Evolutionary conservation across 2,888 invertebrate species (phyloP), one percentile per base, ranked within the genome.

Genomic region (Stictocephala bisonia): DNA sequence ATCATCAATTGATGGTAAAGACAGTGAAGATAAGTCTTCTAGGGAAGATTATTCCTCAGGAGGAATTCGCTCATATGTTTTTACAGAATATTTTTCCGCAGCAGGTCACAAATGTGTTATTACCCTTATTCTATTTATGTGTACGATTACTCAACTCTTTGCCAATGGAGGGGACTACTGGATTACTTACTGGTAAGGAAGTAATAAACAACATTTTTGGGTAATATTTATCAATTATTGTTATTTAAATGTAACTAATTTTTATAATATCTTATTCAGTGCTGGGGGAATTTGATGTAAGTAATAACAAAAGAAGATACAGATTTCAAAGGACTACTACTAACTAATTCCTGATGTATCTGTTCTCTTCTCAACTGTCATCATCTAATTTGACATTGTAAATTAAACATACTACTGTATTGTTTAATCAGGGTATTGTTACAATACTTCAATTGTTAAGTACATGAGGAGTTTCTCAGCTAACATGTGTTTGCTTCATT

Each of bases 91-190:
- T 83, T 86, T 94, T 73, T 82, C 84, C 9, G 91, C 93, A 2
- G 91, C 92, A 58, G 93, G 94, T 0, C 88, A 90, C 77, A 87
- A 87, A 76, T 85, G 87, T 53, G 80, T 90, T 2, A 87, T 91
- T 31, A 79, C 86, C 15, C 81, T 89, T 0, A 87, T 93, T 84
- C 76, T 90, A 2, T 53, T 88, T 2, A 86, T 91, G 27, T 93
- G 91, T 77, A 7, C 90, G 0, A 9, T 88, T 13, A 86, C 91
- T 0, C 90, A 91, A 78, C 80, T 83, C 0, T 81, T 87, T 18
- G 90, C 88, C 1, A 91, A 89, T 74, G 83, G 86, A 0, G 88
- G 88, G 0, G 93, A 93, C 82, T 91, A 87, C 80, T 93, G 90
- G 87, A 86, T 93, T 4, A 88, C 91, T 4, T 90, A 88, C 81